Percentiles rank a stretch among this genome's conserved stretches.
phyloP scores from a whole-genome alignment of 2,797 vertebrate species.

The Odontamblyopus lacepedii region DNA sequence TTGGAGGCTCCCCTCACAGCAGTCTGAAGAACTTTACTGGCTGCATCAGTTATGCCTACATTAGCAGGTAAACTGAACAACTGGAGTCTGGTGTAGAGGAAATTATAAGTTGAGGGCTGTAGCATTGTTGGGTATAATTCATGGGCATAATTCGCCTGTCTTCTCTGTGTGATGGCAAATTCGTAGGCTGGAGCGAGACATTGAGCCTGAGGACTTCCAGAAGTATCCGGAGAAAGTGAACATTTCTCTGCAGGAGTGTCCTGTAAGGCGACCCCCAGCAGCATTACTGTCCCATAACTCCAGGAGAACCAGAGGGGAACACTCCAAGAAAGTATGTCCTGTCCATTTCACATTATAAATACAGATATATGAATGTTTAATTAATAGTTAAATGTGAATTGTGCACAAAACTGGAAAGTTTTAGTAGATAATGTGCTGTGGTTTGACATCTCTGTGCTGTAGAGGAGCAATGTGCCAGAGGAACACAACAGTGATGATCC shows the following conservation, averaged over 20 bases:
- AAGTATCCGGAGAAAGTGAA: conserved; percentile 89
- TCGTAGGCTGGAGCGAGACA: conserved; percentile 87
- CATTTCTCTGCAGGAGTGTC: conserved; percentile 89
- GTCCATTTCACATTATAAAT: background rate
- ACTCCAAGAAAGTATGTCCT: conserved; percentile 81
- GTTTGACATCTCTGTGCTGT: conserved; percentile 10
- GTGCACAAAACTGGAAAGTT: background rate
- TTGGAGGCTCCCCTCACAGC: conserved; percentile 86
- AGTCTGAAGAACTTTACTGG: conserved; percentile 91
- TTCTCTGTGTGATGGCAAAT: background rate
- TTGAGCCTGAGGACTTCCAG: conserved; percentile 96
- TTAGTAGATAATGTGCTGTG: background rate
- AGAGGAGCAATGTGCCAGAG: conserved; percentile 81
- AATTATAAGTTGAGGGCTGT: background rate
- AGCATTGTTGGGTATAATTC: background rate
- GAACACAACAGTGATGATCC: conserved; percentile 70
- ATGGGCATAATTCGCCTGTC: background rate
- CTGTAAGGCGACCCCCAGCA: conserved; percentile 82
- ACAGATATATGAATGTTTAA: background rate
- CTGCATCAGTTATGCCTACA: conserved; percentile 94
- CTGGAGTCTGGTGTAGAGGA: background rate
- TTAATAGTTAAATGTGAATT: background rate
- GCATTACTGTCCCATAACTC: conserved; percentile 79
- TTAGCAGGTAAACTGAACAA: conserved; percentile 83
- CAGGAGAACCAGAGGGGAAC: conserved; percentile 76